Evolutionary conservation across 1,140 invertebrate genomes (phyloP), one percentile per base, ranked within the genome.

Genomic region (Euura saliciscinereae): DNA sequence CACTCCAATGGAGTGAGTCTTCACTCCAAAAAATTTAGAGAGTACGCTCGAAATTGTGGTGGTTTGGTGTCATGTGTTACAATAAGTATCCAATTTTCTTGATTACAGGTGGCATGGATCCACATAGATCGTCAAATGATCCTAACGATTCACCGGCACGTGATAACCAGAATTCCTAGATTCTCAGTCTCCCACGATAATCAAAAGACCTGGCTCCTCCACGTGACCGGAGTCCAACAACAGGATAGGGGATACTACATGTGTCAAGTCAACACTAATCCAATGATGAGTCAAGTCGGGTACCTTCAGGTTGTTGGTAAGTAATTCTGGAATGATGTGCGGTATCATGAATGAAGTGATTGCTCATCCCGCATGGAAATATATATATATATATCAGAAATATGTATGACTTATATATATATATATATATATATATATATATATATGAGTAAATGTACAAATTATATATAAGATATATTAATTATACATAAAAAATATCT

Each of bases 121-220:
- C 96, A 98, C 85, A 96, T 97, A 77, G 95, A 97, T 82, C 91
- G 96, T n/a, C 94, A 97, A 87, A 96, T 97, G 95, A 94, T 97
- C 77, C 89, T 98, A 64, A 96, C 95, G 11, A 95, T 97, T 80
- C 95, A 97, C 85, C 92, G 94, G 59, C 94, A 97, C 82, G 95
- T 98, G 43, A 96, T 98, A 71, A 94, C 95, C 1, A 90, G 94
- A 70, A 92, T 97, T 82, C 92, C 94, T 8, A 89, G 96, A 71
- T 97, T 97, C 86, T 93, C 94, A 76, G 94, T 97, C 8, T 95
- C 94, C 2, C 94, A 96, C 83, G 95, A 96, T 85, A 96, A 95
- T 85, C 95, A 96, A 76, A 95, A 96, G 87, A 97, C 95, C 10
- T 98, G 96, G 96, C 87, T 95, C 68, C 88, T 97, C 64, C 94